Percentiles rank a stretch among this genome's conserved stretches.
These are phyloP conservation scores for Tachina grossa DNA, from an alignment of 2,888 invertebrate genomes.

Conservation along the genomic window DNA sequence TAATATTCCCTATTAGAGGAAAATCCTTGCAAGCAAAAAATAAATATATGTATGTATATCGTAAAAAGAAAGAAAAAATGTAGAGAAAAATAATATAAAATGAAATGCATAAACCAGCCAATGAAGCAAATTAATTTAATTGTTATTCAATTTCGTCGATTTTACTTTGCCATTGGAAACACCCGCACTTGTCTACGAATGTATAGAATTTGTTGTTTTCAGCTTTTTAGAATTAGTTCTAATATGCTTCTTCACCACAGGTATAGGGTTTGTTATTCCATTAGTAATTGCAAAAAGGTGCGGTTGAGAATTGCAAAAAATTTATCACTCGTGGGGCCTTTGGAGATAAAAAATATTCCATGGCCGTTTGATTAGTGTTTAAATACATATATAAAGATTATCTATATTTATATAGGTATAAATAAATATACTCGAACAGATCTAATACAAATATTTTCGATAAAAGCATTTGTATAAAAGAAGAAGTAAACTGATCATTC, in stretches of 20 bases:
- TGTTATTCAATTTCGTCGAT: conserved; percentile 52
- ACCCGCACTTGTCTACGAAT: neutral
- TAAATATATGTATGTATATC: no score
- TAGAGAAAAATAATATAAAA: no score
- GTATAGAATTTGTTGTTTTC: neutral
- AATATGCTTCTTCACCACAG: neutral
- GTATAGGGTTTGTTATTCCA: neutral
- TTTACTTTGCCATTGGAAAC: neutral
- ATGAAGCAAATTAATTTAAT: conserved; percentile 66
- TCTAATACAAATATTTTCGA: no score
- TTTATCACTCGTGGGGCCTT: neutral
- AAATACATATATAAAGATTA: no score
- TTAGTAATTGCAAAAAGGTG: neutral
- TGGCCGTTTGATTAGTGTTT: no score
- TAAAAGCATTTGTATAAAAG: no score
- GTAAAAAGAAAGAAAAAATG: no score
- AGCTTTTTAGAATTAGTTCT: neutral
- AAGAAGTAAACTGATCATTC: no score
- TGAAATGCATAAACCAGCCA: conserved; percentile 9
- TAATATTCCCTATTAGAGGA: neutral
- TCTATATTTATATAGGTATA: no score
- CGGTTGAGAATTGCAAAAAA: neutral
- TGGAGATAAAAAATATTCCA: no score
- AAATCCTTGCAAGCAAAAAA: neutral
- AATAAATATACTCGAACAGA: no score